A percentile compares a stretch with the other conserved stretches of the same genome.
These are phyloP conservation scores for human DNA, from an alignment of 2,113 vertebrate genomes.

Conservation along the genomic window DNA sequence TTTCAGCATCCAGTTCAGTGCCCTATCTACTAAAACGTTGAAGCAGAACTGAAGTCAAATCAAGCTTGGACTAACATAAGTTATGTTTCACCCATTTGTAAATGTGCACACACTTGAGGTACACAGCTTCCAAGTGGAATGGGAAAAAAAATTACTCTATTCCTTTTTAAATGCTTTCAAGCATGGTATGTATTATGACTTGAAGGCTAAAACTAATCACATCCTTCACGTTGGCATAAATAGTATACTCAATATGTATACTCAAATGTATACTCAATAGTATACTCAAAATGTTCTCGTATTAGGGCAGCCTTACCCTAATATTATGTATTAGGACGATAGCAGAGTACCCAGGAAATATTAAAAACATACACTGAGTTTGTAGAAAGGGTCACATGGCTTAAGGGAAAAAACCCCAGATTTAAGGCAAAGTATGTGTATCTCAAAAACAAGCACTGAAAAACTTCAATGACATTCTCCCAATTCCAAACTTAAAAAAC, in stretches of 20 bases:
- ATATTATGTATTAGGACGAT: background rate
- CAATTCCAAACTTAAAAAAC: background rate
- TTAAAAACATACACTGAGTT: constrained; percentile 8
- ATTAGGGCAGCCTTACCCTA: background rate
- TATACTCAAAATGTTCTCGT: background rate
- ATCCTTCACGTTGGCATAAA: background rate
- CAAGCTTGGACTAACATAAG: constrained; percentile 46
- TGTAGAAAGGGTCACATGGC: background rate
- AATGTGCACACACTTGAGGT: constrained; percentile 34
- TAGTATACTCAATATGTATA: background rate
- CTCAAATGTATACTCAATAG: background rate
- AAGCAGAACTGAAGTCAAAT: constrained; percentile 65
- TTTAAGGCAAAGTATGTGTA: background rate
- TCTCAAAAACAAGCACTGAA: constrained; percentile 19
- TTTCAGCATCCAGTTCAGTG: constrained; percentile 63
- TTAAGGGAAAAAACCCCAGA: background rate
- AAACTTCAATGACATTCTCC: background rate
- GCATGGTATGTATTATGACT: background rate
- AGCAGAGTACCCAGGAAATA: background rate
- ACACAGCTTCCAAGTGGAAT: constrained; percentile 9
- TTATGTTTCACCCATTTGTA: constrained; percentile 48
- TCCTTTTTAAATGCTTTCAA: constrained; percentile 40
- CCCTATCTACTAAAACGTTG: constrained; percentile 65
- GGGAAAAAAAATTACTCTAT: background rate
- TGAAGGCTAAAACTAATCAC: constrained; percentile 32